Evolutionary conservation across 2,888 invertebrate species (phyloP), one percentile per base, ranked within the genome.

Genomic region (Andrena minutula): DNA sequence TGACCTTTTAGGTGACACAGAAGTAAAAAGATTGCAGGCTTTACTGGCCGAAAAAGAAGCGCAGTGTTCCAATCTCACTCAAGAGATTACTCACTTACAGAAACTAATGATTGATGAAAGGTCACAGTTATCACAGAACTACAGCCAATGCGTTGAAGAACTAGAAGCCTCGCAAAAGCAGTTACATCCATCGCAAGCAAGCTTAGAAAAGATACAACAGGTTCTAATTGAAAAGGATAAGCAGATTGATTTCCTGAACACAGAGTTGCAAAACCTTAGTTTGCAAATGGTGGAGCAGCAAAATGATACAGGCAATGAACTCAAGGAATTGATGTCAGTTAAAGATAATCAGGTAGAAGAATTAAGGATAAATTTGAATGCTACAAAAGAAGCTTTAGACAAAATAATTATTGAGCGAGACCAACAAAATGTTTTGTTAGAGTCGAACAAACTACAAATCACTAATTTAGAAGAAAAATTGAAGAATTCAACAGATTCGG

Each of bases 391-490:
- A 16, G 64, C 30, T 6, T 35, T 90, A 0, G 76, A 85, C 0
- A 53, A 20, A 4, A n/a, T 79, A 26, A 82, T 51, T 26, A 20
- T 8, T 4, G 87, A 91, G 51, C 89, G 88, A 7, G 84, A 87
- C 7, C 86, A 87, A 8, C 79, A 90, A 12, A 56, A 63, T 4
- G 75, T 74, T 2, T 23, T 79, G 3, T 75, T 88, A n/a, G 90
- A 91, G 28, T 83, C 84, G 0, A 88, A 77, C 61, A 89, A 81
- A 49, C 64, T 60, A 2, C 83, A 86, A 41, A 86, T 92, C 10
- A 28, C 58, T 7, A 83, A 85, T 56, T 73, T 93, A 58, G 88
- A 91, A 71, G 75, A 66, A n/a, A 89, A 91, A 64, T 26, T 82
- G 1, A 86, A 73, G 23, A 84, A 78, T 4, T 75, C 79, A 2